These are phyloP conservation scores for Tiphia femorata DNA, from an alignment of 2,888 invertebrate genomes.

Conservation along the genomic window DNA sequence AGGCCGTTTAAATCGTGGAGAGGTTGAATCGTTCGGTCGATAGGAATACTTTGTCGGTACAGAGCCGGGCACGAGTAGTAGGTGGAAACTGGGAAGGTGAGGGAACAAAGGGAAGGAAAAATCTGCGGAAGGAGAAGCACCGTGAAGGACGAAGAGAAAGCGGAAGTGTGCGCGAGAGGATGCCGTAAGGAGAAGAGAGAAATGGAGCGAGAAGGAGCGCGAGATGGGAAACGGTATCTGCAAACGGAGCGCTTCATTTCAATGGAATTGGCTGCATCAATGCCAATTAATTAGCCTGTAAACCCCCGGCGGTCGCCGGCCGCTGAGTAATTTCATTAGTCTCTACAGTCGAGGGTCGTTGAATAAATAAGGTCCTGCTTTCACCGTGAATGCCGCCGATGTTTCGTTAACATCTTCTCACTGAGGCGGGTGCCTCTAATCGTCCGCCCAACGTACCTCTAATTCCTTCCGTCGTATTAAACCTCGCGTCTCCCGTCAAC, in stretches of 20 bases:
- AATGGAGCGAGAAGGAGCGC: constrained; percentile 4
- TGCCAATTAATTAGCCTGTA: constrained; percentile 59
- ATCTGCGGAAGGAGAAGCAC: neutral
- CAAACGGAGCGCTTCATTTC: constrained; percentile 41
- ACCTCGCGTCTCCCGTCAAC: too few relatives aligned
- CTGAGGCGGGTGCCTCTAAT: constrained; percentile 22
- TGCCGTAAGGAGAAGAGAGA: neutral
- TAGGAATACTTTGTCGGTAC: too few relatives aligned
- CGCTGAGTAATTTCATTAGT: constrained; percentile 49
- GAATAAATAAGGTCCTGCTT: constrained; percentile 47
- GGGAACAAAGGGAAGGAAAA: too few relatives aligned
- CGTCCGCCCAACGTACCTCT: constrained; percentile 23
- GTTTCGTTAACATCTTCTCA: constrained; percentile 32
- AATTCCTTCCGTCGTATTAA: too few relatives aligned
- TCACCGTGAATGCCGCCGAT: constrained; percentile 21
- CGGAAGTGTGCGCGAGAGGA: neutral
- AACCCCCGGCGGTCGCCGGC: constrained; percentile 37
- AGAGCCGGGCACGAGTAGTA: too few relatives aligned
- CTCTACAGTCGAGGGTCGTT: constrained; percentile 31
- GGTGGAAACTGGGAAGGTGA: too few relatives aligned
- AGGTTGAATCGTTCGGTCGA: too few relatives aligned
- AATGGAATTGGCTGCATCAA: constrained; percentile 56
- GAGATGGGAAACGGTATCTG: constrained; percentile 27
- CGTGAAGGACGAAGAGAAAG: neutral
- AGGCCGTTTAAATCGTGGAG: too few relatives aligned